These are phyloP conservation scores for Plebejus anna DNA, from an alignment of 2,888 invertebrate species.

Conservation along the genomic window DNA sequence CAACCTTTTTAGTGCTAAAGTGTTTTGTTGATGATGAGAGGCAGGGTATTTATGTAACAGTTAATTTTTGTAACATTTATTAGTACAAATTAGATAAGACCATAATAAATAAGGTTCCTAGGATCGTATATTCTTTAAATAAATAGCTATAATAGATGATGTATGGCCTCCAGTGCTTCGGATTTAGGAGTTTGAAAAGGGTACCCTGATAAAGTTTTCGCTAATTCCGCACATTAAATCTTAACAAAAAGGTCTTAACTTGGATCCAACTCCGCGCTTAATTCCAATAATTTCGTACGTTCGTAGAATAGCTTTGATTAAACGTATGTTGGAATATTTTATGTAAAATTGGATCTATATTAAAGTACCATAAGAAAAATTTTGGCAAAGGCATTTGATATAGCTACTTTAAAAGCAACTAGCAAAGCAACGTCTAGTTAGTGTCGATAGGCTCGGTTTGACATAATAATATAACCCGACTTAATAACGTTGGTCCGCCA, in stretches of 20 bases:
- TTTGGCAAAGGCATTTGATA: too few species aligned
- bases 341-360: neutral
- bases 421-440: too few species aligned
- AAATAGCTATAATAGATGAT: neutral
- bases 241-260: conserved; percentile 19
- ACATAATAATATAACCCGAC: too few species aligned
- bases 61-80: neutral
- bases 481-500: too few species aligned
- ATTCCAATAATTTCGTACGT: conserved; percentile 7
- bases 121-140: neutral
- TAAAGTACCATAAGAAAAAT: neutral
- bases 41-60: neutral
- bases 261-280: conserved; percentile 2
- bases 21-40: neutral
- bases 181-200: conserved; percentile 11
- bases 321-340: neutral
- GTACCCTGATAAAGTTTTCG: conserved; percentile 23
- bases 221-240: conserved; percentile 7
- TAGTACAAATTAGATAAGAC: neutral
- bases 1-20: neutral
- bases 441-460: too few species aligned
- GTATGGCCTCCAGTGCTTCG: conserved; percentile 6
- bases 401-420: too few species aligned
- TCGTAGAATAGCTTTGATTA: neutral
- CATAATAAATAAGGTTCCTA: neutral